phyloP scores from a whole-genome alignment of 1,140 invertebrate genomes.

The Globodera ellingtonae region DNA sequence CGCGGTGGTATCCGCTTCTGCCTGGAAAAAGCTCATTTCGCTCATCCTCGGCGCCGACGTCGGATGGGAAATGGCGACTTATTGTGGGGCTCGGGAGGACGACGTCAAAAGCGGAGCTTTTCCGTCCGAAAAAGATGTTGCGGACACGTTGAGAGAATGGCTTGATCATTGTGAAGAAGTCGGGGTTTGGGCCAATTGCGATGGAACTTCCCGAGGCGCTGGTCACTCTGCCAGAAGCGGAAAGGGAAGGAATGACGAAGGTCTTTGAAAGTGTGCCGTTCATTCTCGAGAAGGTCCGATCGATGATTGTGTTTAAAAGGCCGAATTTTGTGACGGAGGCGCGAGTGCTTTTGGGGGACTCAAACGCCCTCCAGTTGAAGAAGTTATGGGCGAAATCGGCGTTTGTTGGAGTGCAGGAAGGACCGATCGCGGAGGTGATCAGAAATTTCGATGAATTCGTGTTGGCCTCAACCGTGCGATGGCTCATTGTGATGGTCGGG shows the following conservation, averaged over 20 bases:
- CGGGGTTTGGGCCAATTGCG: neutral
- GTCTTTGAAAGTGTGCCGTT: too few relatives aligned
- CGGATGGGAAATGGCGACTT: neutral
- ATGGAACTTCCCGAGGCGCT: neutral
- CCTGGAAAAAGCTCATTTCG: neutral
- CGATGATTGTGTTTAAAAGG: neutral
- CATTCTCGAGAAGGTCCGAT: conserved; percentile 4
- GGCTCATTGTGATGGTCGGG: too few relatives aligned
- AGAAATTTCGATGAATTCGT: too few relatives aligned
- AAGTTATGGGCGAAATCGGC: too few relatives aligned
- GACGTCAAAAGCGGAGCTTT: conserved; percentile 10
- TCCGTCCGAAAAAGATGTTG: neutral
- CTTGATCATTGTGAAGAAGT: neutral
- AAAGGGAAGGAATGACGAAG: neutral
- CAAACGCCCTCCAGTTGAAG: too few relatives aligned
- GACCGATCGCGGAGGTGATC: too few relatives aligned
- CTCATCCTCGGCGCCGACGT: neutral
- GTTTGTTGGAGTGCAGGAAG: too few relatives aligned
- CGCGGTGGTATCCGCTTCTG: conserved; percentile 1
- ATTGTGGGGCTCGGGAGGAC: neutral
- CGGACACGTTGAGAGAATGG: neutral
- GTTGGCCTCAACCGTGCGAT: too few relatives aligned
- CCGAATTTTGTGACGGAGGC: too few relatives aligned
- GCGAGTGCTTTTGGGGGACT: too few relatives aligned
- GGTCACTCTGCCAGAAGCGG: neutral